Conservation (phyloP, 2,113 vertebrate species). For the Leucopsar rothschildi region DNA sequence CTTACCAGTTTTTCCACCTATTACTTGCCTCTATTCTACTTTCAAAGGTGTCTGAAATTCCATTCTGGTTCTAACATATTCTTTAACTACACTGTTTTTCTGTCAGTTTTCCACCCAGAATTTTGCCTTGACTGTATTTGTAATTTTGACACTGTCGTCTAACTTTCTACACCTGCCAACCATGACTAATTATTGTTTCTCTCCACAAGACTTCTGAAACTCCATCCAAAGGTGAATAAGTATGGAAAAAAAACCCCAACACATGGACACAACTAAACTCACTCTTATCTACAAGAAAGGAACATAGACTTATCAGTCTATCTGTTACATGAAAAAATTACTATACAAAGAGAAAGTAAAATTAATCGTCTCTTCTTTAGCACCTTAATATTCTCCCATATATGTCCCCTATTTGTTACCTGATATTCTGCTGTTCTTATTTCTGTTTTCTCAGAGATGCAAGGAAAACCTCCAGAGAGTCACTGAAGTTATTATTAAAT, state of each 20-base stretch:
- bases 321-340: not conserved
- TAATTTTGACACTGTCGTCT: not conserved
- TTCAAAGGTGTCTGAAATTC: not conserved
- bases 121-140: not conserved
- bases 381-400: not conserved
- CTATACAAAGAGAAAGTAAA: not conserved
- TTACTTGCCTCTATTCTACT: not conserved
- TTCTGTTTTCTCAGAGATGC: not conserved
- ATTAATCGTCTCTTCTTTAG: not conserved
- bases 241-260: rapidly evolving
- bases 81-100: not conserved
- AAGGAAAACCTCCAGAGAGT: not conserved
- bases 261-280: not conserved
- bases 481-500: not conserved
- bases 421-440: not conserved
- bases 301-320: not conserved
- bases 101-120: not conserved
- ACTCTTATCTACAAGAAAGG: not conserved
- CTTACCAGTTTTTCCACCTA: not conserved
- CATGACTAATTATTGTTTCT: not conserved
- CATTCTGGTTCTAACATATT: not conserved
- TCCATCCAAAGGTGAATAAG: not conserved
- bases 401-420: not conserved
- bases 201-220: not conserved
- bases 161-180: not conserved